Evolutionary conservation across 2,888 invertebrate genomes (phyloP).

Genomic region (Aplocera efformata): DNA sequence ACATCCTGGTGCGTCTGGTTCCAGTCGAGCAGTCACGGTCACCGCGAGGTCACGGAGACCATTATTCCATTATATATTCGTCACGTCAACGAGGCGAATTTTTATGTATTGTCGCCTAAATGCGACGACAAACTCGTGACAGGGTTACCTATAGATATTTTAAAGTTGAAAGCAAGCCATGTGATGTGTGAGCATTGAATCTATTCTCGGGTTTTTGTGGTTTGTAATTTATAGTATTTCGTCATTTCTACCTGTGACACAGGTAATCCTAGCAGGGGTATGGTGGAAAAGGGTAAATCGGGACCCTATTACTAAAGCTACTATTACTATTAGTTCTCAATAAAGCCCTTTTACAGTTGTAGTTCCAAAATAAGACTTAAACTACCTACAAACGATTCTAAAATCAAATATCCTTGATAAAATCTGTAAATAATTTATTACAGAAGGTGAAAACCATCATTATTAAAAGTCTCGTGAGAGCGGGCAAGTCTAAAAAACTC

Average conservation of each 20-base stretch:
- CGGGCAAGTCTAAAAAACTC: constrained; percentile 33
- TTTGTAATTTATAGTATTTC: background rate
- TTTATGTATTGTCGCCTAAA: constrained; percentile 18
- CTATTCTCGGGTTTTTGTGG: too few species aligned
- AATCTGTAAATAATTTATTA: background rate
- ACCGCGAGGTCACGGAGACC: constrained; percentile 21
- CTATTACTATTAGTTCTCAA: too few species aligned
- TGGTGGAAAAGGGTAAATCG: too few species aligned
- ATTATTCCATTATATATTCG: constrained; percentile 25
- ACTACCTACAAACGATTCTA: too few species aligned
- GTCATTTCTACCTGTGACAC: too few species aligned
- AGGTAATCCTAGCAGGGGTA: too few species aligned
- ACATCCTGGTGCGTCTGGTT: constrained; percentile 2
- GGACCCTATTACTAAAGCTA: too few species aligned
- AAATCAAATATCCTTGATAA: too few species aligned
- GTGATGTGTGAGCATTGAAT: background rate
- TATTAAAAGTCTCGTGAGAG: constrained; percentile 18
- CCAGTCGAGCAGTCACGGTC: constrained; percentile 20
- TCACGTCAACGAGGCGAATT: constrained; percentile 15
- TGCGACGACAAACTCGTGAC: constrained; percentile 6
- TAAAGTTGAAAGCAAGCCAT: background rate
- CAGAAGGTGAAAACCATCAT: constrained; percentile 5
- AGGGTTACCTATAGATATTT: background rate
- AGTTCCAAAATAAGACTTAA: too few species aligned
- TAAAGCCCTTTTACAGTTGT: too few species aligned